Percentiles rank a stretch among this genome's conserved stretches.
phyloP scores from a whole-genome alignment of 2,888 invertebrate genomes.

The Zhengitettix transpicula region DNA sequence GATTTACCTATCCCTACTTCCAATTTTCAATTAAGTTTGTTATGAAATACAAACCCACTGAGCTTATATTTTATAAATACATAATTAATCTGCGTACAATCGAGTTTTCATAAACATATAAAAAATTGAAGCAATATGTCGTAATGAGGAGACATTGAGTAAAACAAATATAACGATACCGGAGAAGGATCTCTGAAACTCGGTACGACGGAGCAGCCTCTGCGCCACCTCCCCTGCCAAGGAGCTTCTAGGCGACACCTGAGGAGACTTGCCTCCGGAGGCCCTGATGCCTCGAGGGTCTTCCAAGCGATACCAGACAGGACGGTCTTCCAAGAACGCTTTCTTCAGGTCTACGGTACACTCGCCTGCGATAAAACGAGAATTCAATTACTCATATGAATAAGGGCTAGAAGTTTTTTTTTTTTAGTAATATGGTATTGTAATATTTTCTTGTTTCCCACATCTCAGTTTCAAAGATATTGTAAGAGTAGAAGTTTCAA shows the following conservation, averaged over 20 bases:
- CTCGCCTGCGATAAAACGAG: conserved; percentile 23
- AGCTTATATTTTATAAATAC: too few species aligned
- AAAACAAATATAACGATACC: conserved; percentile 22
- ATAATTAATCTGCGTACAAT: background rate
- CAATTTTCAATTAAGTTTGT: too few species aligned
- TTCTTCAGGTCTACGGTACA: conserved; percentile 55
- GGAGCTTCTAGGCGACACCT: conserved; percentile 64
- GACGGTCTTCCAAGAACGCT: conserved; percentile 73
- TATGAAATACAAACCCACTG: too few species aligned
- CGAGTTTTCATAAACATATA: background rate
- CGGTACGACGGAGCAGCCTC: conserved; percentile 46
- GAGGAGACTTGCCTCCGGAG: conserved; percentile 46
- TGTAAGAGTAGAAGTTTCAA: too few species aligned
- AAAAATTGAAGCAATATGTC: background rate
- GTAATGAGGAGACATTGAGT: background rate
- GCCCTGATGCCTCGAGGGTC: conserved; percentile 53
- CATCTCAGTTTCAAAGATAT: too few species aligned
- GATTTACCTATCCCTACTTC: too few species aligned
- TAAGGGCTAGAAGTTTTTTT: too few species aligned
- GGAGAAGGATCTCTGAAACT: conserved; percentile 60
- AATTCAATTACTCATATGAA: too few species aligned
- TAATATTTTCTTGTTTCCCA: too few species aligned
- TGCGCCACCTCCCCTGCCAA: conserved; percentile 47
- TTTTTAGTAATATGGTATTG: too few species aligned
- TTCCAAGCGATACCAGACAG: conserved; percentile 79